Conservation (phyloP, 1,140 invertebrate species). For the Pectinophora gossypiella region DNA sequence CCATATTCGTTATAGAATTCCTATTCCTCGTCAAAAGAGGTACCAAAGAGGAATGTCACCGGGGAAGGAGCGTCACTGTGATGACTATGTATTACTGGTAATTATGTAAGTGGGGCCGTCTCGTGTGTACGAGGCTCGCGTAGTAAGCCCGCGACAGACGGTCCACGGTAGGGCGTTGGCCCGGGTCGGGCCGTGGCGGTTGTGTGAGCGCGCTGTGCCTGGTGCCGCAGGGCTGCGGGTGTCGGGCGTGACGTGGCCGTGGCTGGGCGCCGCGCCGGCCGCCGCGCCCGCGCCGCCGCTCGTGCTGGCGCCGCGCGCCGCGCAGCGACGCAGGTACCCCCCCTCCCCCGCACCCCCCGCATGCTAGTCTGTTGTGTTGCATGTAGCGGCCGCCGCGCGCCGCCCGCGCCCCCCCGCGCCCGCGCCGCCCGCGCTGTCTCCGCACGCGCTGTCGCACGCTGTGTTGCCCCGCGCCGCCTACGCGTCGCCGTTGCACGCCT, state of each 20-base stretch:
- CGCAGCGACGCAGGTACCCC: constrained; percentile 75
- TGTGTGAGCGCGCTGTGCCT: no score
- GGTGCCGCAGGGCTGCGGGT: constrained; percentile 77
- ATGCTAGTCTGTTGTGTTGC: constrained; percentile 53
- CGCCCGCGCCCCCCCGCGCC: constrained; percentile 71
- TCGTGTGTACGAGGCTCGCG: no score
- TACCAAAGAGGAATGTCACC: no score
- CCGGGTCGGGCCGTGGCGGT: no score
- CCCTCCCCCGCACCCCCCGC: no score
- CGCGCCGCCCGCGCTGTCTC: constrained; percentile 69
- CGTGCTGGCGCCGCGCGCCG: constrained; percentile 71
- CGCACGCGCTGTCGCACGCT: constrained; percentile 77
- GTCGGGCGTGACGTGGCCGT: constrained; percentile 76
- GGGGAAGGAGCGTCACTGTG: no score
- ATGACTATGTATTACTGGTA: no score
- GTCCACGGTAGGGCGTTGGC: no score
- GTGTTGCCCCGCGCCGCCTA: constrained; percentile 53
- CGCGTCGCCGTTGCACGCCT: constrained; percentile 79
- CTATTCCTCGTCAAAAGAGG: no score
- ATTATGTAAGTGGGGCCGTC: no score
- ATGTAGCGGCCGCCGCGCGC: constrained; percentile 76
- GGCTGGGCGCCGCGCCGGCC: constrained; percentile 74
- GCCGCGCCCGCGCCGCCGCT: constrained; percentile 72
- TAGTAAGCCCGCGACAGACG: no score
- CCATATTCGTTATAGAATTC: no score